Conservation (phyloP, 2,113 vertebrate genomes). For the Lepus europaeus region DNA sequence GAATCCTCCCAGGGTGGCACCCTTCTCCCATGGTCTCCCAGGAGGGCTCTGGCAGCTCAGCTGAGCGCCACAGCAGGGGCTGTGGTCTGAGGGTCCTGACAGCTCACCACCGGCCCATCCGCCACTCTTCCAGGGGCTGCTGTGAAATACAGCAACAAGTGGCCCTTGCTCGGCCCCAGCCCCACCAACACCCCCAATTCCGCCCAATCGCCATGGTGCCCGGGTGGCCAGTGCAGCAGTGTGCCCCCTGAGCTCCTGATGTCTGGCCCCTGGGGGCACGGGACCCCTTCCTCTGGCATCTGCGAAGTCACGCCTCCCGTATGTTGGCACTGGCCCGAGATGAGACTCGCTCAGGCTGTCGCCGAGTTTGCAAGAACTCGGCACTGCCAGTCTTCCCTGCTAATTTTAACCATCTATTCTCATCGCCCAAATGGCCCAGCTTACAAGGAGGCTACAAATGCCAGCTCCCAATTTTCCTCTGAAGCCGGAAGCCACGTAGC, state of each 20-base stretch:
- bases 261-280: background rate
- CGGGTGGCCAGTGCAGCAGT: too few relatives aligned
- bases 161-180: accelerated
- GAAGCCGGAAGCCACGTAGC: background rate
- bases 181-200: accelerated
- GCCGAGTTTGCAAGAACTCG: background rate
- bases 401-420: slow-evolving; percentile 46
- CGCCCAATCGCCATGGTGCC: accelerated
- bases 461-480: background rate
- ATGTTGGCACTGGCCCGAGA: accelerated
- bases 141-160: accelerated
- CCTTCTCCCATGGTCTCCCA: too few relatives aligned
- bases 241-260: too few relatives aligned
- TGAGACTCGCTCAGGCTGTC: background rate
- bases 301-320: background rate
- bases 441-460: background rate
- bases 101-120: accelerated
- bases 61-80: accelerated
- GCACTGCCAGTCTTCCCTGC: background rate
- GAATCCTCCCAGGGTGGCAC: too few relatives aligned
- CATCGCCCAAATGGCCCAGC: slow-evolving; percentile 4
- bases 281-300: background rate
- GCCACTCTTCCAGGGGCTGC: background rate
- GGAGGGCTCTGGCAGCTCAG: too few relatives aligned
- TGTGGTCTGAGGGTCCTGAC: background rate